A percentile compares a stretch with the other conserved stretches of the same genome.
These are phyloP conservation scores for Struthio camelus DNA, from an alignment of 2,113 vertebrate genomes.

Conservation along the genomic window DNA sequence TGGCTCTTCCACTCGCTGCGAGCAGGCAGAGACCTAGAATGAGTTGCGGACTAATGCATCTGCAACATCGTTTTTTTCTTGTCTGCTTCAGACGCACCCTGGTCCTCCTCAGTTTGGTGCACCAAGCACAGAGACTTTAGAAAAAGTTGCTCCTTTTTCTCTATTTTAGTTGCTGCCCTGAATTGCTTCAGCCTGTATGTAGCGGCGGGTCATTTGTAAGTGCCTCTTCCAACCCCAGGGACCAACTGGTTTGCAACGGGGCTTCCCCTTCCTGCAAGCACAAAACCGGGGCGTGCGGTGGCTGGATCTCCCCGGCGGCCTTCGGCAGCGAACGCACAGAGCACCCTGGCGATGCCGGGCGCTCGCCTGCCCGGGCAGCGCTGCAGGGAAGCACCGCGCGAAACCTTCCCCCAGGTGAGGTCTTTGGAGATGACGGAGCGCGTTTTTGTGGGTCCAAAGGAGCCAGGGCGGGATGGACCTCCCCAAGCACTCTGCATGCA, in stretches of 20 bases:
- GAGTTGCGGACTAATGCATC: too few relatives aligned
- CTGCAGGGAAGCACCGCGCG: background rate
- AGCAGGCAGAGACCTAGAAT: background rate
- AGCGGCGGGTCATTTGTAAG: background rate
- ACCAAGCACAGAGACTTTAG: background rate
- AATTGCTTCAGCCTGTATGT: background rate
- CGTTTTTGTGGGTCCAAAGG: rapidly evolving
- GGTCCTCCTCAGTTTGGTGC: background rate
- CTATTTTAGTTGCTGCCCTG: background rate
- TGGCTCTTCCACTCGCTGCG: background rate
- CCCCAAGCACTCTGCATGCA: rapidly evolving
- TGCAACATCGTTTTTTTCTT: background rate
- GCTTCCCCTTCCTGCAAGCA: background rate
- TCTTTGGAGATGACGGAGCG: rapidly evolving
- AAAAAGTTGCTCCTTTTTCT: background rate
- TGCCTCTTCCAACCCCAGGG: background rate
- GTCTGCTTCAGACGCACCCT: background rate
- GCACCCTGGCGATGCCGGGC: background rate
- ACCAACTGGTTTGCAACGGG: background rate
- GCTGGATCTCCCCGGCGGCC: background rate
- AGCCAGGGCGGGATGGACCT: rapidly evolving
- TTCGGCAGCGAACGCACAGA: background rate
- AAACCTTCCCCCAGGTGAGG: rapidly evolving
- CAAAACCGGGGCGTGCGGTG: rapidly evolving
- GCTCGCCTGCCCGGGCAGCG: background rate